Percentiles rank a stretch among this genome's conserved stretches.
phyloP scores from a whole-genome alignment of 2,113 vertebrate species.

The Sceloporus undulatus region DNA sequence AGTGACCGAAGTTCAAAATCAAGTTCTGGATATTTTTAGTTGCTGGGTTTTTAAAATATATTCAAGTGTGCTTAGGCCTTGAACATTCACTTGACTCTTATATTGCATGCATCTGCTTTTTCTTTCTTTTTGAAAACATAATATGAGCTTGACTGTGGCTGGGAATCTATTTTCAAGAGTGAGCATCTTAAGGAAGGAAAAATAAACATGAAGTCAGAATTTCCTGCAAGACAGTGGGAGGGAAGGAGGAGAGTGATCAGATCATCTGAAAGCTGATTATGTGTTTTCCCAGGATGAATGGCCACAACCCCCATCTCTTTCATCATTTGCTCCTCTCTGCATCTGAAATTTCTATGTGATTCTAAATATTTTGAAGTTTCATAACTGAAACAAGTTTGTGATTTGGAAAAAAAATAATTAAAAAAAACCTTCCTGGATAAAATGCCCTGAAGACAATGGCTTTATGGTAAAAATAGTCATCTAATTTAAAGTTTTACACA shows the following conservation, averaged over 20 bases:
- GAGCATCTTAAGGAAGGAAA: conserved; percentile 69
- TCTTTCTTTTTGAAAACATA: conserved; percentile 34
- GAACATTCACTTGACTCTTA: conserved; percentile 43
- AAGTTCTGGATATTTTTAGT: no score
- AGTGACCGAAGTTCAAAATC: not conserved
- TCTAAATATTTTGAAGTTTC: not conserved
- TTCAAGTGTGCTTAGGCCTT: not conserved
- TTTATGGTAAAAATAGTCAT: not conserved
- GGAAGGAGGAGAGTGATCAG: conserved; percentile 60
- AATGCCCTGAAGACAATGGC: not conserved
- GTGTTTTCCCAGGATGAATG: conserved; percentile 72
- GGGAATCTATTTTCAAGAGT: conserved; percentile 68
- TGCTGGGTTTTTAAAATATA: not conserved
- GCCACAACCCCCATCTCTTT: not conserved
- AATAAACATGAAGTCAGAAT: conserved; percentile 73
- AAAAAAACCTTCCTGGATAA: not conserved
- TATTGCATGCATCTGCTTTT: conserved; percentile 48
- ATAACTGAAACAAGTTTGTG: not conserved
- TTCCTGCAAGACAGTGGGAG: conserved; percentile 66
- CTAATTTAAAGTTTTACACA: not conserved
- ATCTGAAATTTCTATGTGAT: conserved; percentile 37
- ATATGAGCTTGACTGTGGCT: conserved; percentile 64
- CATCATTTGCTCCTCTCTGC: conserved; percentile 8
- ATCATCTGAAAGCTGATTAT: conserved; percentile 64
- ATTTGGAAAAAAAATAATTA: not conserved